Evolutionary conservation across 2,113 vertebrate genomes (phyloP).

Genomic region (Pithys albifrons): DNA sequence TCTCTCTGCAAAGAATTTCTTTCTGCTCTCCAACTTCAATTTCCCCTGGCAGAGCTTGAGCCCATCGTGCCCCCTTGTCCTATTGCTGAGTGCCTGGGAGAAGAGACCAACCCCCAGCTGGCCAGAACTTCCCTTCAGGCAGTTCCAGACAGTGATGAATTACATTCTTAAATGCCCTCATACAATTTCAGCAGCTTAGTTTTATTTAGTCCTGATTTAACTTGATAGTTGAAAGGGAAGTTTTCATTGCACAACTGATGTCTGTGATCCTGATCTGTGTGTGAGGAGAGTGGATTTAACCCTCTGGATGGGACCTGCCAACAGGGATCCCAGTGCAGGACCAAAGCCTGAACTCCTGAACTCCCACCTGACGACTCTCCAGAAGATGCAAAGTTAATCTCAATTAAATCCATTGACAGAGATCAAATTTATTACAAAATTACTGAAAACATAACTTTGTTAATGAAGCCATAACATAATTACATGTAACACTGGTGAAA

Average conservation of each 20-base stretch:
- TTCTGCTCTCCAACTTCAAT: no score
- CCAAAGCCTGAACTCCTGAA: neutral
- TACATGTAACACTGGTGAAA: neutral
- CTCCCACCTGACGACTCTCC: neutral
- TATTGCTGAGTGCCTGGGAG: no score
- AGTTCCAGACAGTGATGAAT: no score
- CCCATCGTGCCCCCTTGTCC: no score
- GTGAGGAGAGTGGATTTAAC: slow-evolving; percentile 1
- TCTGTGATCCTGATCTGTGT: neutral
- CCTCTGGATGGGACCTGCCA: neutral
- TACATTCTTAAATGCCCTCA: neutral
- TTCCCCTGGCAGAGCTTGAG: no score
- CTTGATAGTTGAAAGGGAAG: neutral
- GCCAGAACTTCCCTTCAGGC: no score
- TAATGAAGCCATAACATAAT: neutral
- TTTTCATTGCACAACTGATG: neutral
- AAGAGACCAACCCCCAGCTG: no score
- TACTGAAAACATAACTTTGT: neutral
- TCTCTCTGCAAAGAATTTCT: no score
- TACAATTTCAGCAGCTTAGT: neutral
- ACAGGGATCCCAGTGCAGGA: neutral
- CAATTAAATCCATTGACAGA: neutral
- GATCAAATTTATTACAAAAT: neutral
- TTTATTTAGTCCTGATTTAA: neutral
- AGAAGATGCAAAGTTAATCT: neutral